These are phyloP conservation scores for Ferrisia virgata DNA, from an alignment of 2,888 invertebrate species.

Conservation along the genomic window DNA sequence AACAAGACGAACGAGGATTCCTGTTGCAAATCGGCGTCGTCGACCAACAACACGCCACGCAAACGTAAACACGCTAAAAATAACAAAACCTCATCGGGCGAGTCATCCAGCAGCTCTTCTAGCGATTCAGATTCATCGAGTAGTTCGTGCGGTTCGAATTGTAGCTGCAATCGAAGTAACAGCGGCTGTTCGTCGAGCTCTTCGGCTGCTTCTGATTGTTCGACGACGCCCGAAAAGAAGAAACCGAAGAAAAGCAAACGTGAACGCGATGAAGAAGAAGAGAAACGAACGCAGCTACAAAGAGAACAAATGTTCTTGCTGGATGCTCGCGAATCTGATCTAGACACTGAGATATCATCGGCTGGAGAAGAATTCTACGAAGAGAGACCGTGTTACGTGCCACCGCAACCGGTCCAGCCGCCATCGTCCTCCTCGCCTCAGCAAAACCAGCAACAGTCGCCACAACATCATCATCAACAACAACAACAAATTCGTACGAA, in stretches of 20 bases:
- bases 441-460: no score
- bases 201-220: constrained; percentile 60
- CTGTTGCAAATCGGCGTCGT: constrained; percentile 23
- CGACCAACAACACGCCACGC: background rate
- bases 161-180: constrained; percentile 70
- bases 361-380: constrained; percentile 88
- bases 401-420: constrained; percentile 59
- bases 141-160: constrained; percentile 79
- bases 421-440: background rate
- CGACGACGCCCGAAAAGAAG: constrained; percentile 61
- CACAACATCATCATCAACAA: background rate
- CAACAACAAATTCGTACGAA: background rate
- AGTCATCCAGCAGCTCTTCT: constrained; percentile 71
- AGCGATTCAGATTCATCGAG: constrained; percentile 72
- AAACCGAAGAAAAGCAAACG: constrained; percentile 57
- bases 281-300: constrained; percentile 47
- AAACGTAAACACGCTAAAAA: constrained; percentile 26
- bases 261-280: constrained; percentile 55
- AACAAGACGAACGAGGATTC: constrained; percentile 9
- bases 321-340: constrained; percentile 65
- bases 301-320: constrained; percentile 55
- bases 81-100: background rate
- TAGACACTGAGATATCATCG: constrained; percentile 79
- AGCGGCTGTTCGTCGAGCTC: constrained; percentile 64
- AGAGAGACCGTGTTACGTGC: constrained; percentile 73